These are phyloP conservation scores for Siphamia tubifer DNA, from an alignment of 2,113 vertebrate genomes.

Conservation along the genomic window DNA sequence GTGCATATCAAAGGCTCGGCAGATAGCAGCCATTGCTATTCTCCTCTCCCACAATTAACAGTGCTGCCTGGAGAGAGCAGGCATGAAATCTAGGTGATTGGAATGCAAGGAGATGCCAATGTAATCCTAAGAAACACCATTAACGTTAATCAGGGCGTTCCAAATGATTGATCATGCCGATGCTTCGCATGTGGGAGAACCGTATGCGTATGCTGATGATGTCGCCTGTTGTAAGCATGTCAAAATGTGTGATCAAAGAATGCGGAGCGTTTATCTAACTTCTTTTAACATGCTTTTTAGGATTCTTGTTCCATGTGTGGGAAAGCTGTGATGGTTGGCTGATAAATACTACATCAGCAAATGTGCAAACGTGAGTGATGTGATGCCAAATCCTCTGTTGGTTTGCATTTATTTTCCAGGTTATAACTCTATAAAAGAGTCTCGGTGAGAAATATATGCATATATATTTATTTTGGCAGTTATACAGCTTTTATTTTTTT, in stretches of 20 bases:
- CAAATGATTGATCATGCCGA: conserved; percentile 37
- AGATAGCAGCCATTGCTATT: conserved; percentile 54
- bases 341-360: neutral
- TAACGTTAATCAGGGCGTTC: conserved; percentile 64
- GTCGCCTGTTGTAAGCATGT: conserved; percentile 7
- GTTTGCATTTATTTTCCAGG: neutral
- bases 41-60: conserved; percentile 59
- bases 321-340: neutral
- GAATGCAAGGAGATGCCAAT: conserved; percentile 57
- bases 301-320: neutral
- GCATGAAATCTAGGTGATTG: conserved; percentile 68
- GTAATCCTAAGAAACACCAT: conserved; percentile 60
- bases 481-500: conserved; percentile 11
- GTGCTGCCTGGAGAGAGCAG: conserved; percentile 55
- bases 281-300: neutral
- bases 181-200: conserved; percentile 8
- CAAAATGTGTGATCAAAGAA: conserved; percentile 6
- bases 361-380: conserved; percentile 14
- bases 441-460: neutral
- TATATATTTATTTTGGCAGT: neutral
- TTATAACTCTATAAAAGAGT: neutral
- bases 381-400: neutral
- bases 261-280: neutral
- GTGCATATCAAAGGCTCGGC: conserved; percentile 66
- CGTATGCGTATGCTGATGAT: neutral